These are phyloP conservation scores for Magallana gigas DNA, from an alignment of 1,140 invertebrate genomes.

Conservation along the genomic window DNA sequence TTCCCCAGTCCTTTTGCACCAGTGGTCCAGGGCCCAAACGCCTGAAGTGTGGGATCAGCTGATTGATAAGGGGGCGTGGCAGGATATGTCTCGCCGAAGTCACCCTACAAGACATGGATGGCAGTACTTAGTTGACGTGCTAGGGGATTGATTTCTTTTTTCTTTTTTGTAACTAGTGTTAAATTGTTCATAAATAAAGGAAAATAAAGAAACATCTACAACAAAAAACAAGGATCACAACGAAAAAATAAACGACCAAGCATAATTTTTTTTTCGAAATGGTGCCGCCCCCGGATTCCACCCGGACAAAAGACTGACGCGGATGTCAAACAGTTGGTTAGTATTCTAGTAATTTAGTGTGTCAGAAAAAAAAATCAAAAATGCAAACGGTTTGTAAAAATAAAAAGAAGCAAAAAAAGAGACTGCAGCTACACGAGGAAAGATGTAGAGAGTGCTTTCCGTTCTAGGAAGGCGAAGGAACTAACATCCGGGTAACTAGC, in stretches of 20 bases:
- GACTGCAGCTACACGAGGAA: slow-evolving; percentile 30
- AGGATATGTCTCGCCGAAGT: slow-evolving; percentile 63
- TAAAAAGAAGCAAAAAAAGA: slow-evolving; percentile 19
- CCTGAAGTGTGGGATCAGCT: slow-evolving; percentile 59
- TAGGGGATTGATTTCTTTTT: neutral
- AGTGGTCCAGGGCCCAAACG: slow-evolving; percentile 64
- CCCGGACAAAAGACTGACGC: slow-evolving; percentile 11
- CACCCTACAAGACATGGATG: slow-evolving; percentile 64
- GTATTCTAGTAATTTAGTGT: slow-evolving; percentile 37
- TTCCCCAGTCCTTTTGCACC: slow-evolving; percentile 62
- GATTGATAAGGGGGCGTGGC: slow-evolving; percentile 64
- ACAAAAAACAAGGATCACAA: slow-evolving; percentile 22
- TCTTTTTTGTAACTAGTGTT: slow-evolving; percentile 19
- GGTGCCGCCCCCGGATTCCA: slow-evolving; percentile 27
- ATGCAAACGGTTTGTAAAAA: slow-evolving; percentile 49
- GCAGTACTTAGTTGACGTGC: slow-evolving; percentile 25
- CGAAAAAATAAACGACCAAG: slow-evolving; percentile 20
- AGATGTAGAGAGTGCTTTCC: slow-evolving; percentile 27
- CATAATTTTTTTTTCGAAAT: slow-evolving; percentile 15
- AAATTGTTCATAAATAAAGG: neutral
- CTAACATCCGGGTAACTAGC: neutral
- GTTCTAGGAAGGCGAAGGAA: neutral
- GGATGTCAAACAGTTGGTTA: slow-evolving; percentile 30
- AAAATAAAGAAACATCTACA: neutral
- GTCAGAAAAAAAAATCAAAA: slow-evolving; percentile 24